These are phyloP conservation scores for Drosophila ezoana DNA, from an alignment of 2,888 invertebrate genomes.

Conservation along the genomic window DNA sequence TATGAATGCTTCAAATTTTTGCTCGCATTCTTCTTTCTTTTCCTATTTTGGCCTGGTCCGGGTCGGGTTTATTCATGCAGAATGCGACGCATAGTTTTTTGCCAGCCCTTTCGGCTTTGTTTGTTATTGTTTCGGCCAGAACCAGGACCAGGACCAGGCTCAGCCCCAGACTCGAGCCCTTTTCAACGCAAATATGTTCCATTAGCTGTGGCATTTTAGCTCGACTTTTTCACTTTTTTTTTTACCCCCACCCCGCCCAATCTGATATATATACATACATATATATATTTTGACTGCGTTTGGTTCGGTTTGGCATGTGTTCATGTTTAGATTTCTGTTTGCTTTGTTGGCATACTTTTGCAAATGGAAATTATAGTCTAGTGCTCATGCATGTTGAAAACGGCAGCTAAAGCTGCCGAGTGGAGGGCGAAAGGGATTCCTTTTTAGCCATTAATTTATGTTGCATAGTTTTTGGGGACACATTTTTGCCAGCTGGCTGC, in stretches of 20 bases:
- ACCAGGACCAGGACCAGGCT: conserved; percentile 40
- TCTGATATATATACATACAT: conserved; percentile 15
- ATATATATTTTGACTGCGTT: conserved; percentile 55
- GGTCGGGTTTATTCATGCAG: conserved; percentile 71
- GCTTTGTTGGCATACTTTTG: conserved; percentile 75
- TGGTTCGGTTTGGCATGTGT: conserved; percentile 57
- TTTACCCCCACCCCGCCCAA: conserved; percentile 2
- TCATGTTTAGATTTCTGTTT: conserved; percentile 70
- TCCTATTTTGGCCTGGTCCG: conserved; percentile 18
- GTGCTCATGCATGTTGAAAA: conserved; percentile 61
- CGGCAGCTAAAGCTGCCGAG: conserved; percentile 22
- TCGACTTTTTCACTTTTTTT: conserved; percentile 53
- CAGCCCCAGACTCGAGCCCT: conserved; percentile 56
- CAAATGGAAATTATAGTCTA: conserved; percentile 78
- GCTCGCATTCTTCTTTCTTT: conserved; percentile 52
- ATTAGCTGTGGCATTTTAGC: conserved; percentile 76
- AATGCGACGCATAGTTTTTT: conserved; percentile 79
- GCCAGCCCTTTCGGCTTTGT: conserved; percentile 62
- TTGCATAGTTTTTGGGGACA: conserved; percentile 52
- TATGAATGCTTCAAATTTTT: conserved; percentile 79
- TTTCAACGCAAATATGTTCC: conserved; percentile 80
- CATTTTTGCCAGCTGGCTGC: conserved; percentile 44
- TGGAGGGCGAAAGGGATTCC: conserved; percentile 6
- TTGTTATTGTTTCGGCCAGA: conserved; percentile 71
- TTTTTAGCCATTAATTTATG: conserved; percentile 73